Evolutionary conservation across 2,113 vertebrate species (phyloP).

Genomic region (Notarius quadriscutis): DNA sequence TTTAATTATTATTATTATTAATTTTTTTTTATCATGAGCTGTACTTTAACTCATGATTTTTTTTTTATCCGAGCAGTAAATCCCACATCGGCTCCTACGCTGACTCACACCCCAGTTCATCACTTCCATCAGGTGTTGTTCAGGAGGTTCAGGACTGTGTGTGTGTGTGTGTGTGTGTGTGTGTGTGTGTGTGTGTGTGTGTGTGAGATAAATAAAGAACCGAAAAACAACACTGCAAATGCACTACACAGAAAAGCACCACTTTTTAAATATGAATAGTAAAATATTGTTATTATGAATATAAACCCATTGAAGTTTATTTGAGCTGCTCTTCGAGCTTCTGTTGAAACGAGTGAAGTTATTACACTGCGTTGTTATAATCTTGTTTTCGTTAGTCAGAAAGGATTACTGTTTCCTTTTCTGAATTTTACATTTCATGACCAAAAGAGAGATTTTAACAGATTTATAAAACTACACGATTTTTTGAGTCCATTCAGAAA

Average conservation of each 20-base stretch:
- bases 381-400: neutral
- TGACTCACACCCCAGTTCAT: neutral
- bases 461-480: neutral
- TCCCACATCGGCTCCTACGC: no score
- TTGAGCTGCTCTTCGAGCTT: neutral
- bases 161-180: no score
- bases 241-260: neutral
- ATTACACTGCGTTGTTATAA: neutral
- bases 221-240: neutral
- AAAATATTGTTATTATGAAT: neutral
- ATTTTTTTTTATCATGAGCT: no score
- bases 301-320: neutral
- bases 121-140: no score
- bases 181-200: no score
- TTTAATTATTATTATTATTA: no score
- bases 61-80: no score
- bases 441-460: neutral
- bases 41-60: no score
- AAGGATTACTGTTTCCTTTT: neutral
- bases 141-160: neutral
- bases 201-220: neutral
- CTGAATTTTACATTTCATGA: neutral
- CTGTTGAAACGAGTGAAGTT: neutral
- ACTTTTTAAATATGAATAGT: no score
- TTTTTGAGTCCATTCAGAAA: no score